Evolutionary conservation across 2,797 vertebrate species (phyloP), one percentile per base, ranked within the genome.

Genomic region (Pangasius djambal): DNA sequence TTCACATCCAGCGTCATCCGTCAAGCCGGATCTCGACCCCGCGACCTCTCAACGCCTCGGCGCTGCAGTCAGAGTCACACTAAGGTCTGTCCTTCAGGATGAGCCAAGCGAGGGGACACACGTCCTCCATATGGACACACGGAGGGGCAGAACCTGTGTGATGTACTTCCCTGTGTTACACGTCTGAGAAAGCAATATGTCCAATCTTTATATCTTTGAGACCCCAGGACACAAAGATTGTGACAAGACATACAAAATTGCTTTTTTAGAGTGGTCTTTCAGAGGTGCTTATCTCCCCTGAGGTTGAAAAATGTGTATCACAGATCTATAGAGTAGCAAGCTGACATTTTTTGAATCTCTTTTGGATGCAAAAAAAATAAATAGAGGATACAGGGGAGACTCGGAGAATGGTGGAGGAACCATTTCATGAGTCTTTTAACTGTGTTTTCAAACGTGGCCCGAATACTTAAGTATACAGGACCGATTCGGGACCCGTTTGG

Each of bases 1-100:
- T 90, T 90, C 92, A 89, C 92, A 93, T 93, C 91, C 90, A 92
- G 89, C 92, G 90, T 93, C 95, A 96, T 96, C 94, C 94, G 94
- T 84, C 83, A 84, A 52, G 44, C 44, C 44, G 1, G 28, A 31
- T 52, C 18, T 84, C n/a, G 44, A 84, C 44, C 63, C 44, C 0
- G 63, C 3, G 63, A 85, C 61, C 83, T 3, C 81, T 48, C 57
- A 1, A n/a, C 57, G 44, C 82, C 61, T 67, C 4, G 8, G 16
- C 44, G 2, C 82, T 31, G 16, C 81, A 50, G 82, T 69, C 44
- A 9, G 16, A 67, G 44, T 31, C 61, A 31, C 0, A 8, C 61
- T 63, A 48, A 63, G 59, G 59, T 84, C 82, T 85, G 63, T 69
- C 63, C 40, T 69, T 69, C 44, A 69, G 63, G 63, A 52, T 0